Percentiles rank a stretch among this genome's conserved stretches.
Evolutionary conservation across 30 jellyfish, hydroid and myxozoan species (phyloP).

Genomic region (Aurelia sp.): DNA sequence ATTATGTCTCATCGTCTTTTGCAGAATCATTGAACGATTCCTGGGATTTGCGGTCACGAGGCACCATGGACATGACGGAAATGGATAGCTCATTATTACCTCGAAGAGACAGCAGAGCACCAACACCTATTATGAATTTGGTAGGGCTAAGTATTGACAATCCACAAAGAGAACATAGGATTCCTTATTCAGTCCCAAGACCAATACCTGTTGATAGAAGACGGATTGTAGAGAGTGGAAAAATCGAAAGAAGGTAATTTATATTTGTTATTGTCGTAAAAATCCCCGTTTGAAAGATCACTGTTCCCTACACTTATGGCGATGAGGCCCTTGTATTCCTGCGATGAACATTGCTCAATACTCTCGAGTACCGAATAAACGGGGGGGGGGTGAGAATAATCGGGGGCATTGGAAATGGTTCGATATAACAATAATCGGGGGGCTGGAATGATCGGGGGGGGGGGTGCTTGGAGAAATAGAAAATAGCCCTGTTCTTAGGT

Average conservation of each 20-base stretch:
- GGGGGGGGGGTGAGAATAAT: too few species aligned
- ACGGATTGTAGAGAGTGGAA: constrained; percentile 17
- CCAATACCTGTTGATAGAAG: constrained; percentile 38
- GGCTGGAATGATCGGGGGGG: too few species aligned
- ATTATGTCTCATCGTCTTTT: background rate
- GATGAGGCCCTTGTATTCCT: too few species aligned
- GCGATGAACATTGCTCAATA: too few species aligned
- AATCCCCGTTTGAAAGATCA: too few species aligned
- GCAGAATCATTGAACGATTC: constrained; percentile 63
- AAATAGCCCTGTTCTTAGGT: too few species aligned
- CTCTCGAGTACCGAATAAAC: too few species aligned
- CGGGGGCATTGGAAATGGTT: too few species aligned
- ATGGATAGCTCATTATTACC: constrained; percentile 47
- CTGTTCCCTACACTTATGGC: too few species aligned
- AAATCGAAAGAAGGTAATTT: constrained; percentile 43
- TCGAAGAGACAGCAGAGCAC: constrained; percentile 34
- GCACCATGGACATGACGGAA: constrained; percentile 37
- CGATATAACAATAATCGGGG: too few species aligned
- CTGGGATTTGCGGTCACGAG: constrained; percentile 44
- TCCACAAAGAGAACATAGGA: constrained; percentile 9
- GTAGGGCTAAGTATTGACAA: constrained; percentile 58
- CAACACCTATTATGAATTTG: constrained; percentile 57
- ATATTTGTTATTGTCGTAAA: background rate
- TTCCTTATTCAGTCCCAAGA: constrained; percentile 10
- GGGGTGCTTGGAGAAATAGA: too few species aligned